These are phyloP conservation scores for Choristoneura fumiferana DNA, from an alignment of 1,140 invertebrate species.

Conservation along the genomic window DNA sequence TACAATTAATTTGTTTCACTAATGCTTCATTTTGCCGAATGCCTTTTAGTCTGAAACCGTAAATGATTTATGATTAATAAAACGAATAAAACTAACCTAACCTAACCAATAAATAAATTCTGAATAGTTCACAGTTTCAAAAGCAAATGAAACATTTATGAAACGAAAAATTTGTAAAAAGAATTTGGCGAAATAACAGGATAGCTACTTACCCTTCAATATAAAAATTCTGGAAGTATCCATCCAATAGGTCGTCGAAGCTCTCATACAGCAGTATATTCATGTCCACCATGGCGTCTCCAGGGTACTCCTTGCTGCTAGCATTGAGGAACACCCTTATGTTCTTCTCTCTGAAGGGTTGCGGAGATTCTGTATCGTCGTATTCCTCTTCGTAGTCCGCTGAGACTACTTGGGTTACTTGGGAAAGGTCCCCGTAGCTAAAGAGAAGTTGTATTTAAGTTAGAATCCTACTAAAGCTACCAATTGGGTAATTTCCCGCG, in stretches of 20 bases:
- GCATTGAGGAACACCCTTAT: constrained; percentile 55
- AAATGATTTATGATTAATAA: too few relatives aligned
- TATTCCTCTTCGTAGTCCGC: constrained; percentile 58
- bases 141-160: too few relatives aligned
- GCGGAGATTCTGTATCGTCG: constrained; percentile 31
- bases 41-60: too few relatives aligned
- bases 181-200: too few relatives aligned
- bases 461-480: too few relatives aligned
- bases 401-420: constrained; percentile 72
- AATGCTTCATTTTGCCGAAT: too few relatives aligned
- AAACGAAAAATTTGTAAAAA: too few relatives aligned
- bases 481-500: too few relatives aligned
- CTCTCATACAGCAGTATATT: constrained; percentile 88
- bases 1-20: too few relatives aligned
- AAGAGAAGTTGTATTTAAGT: neutral
- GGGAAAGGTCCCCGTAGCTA: constrained; percentile 67
- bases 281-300: constrained; percentile 79
- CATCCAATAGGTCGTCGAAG: constrained; percentile 82
- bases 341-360: constrained; percentile 66
- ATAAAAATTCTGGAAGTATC: constrained; percentile 85
- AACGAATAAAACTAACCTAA: too few relatives aligned
- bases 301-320: constrained; percentile 30
- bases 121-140: too few relatives aligned
- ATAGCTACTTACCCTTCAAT: constrained; percentile 82
- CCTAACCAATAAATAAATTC: too few relatives aligned